These are phyloP conservation scores for Falcunculus frontatus DNA, from an alignment of 2,113 vertebrate genomes.

Conservation along the genomic window DNA sequence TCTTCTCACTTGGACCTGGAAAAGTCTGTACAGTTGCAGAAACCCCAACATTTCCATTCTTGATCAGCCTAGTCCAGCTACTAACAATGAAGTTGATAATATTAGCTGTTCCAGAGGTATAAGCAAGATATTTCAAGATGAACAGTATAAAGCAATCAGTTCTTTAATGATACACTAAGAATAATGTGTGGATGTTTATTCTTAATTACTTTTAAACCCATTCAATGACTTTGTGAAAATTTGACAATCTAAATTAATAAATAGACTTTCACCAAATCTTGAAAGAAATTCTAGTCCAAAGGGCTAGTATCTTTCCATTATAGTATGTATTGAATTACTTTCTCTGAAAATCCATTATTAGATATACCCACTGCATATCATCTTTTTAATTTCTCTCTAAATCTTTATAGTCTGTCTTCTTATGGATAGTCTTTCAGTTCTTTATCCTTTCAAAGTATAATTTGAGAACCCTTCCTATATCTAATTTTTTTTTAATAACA, in stretches of 20 bases:
- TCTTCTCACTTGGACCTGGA: background rate
- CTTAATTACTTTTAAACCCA: background rate
- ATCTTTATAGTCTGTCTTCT: background rate
- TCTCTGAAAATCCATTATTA: background rate
- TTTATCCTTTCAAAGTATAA: background rate
- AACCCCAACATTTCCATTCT: background rate
- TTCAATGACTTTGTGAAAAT: background rate
- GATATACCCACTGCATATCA: background rate
- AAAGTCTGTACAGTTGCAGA: background rate
- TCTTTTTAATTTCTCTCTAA: background rate
- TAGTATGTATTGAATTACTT: background rate
- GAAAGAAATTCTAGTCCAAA: background rate
- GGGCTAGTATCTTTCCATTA: background rate
- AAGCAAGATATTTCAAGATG: background rate
- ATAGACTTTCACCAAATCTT: background rate
- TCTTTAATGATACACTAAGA: background rate
- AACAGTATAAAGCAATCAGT: background rate
- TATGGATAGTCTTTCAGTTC: background rate
- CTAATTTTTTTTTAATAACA: background rate
- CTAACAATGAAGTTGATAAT: background rate
- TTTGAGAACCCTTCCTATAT: background rate
- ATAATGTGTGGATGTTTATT: background rate
- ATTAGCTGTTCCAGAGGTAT: background rate
- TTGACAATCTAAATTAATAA: background rate
- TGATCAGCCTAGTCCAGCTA: background rate